Evolutionary conservation across 1,140 invertebrate species (phyloP).

Genomic region (Centruroides sculpturatus): DNA sequence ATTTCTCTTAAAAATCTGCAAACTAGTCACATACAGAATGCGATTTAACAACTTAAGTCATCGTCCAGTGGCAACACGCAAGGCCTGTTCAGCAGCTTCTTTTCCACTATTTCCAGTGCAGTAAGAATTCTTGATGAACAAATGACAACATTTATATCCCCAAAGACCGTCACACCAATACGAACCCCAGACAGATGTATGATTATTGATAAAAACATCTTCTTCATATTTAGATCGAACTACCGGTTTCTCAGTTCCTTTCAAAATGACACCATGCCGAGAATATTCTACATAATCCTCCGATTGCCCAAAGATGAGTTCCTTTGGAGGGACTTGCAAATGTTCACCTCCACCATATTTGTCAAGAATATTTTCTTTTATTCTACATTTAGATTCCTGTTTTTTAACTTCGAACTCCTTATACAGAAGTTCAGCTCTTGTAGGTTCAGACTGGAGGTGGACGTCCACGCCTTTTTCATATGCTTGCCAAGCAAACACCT

Average conservation of each 20-base stretch:
- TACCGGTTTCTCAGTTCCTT: no score
- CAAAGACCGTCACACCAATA: no score
- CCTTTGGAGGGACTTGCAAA: conserved; percentile 64
- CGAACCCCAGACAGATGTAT: no score
- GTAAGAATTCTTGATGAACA: conserved; percentile 64
- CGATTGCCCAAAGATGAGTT: conserved; percentile 80
- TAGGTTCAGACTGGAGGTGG: conserved; percentile 91
- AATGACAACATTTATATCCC: no score
- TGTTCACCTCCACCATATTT: conserved; percentile 88
- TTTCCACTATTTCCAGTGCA: conserved; percentile 65
- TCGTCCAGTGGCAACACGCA: no score
- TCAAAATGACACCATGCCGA: no score
- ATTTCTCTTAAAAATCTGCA: no score
- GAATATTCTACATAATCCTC: no score
- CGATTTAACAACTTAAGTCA: no score
- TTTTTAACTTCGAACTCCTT: conserved; percentile 81
- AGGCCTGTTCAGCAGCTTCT: conserved; percentile 17
- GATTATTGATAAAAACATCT: no score
- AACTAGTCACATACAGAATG: no score
- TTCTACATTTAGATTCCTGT: conserved; percentile 60
- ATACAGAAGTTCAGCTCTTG: conserved; percentile 83
- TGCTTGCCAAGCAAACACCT: conserved; percentile 95
- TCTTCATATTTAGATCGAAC: no score
- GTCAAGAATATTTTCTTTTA: conserved; percentile 62
- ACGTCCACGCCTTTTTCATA: conserved; percentile 87